These are phyloP conservation scores for Chloroclystis v-ata DNA, from an alignment of 2,888 invertebrate species.

Conservation along the genomic window DNA sequence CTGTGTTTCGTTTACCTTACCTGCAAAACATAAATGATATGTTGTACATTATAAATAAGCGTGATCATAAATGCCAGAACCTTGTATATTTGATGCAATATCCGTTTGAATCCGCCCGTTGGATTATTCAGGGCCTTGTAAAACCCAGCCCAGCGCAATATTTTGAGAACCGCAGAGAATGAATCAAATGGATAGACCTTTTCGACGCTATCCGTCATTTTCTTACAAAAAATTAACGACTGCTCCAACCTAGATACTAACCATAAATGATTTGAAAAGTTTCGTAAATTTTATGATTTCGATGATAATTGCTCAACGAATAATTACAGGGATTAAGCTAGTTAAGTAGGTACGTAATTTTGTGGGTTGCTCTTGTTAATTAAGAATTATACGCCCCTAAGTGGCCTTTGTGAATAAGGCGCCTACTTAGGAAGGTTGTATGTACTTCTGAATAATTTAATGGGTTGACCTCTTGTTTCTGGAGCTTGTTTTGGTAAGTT, in stretches of 20 bases:
- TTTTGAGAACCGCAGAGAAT: constrained; percentile 33
- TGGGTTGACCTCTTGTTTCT: neutral
- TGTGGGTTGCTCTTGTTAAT: constrained; percentile 7
- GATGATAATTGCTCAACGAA: constrained; percentile 7
- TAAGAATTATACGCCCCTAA: constrained; percentile 10
- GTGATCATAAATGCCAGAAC: constrained; percentile 23
- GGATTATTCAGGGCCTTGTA: constrained; percentile 34
- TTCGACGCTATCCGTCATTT: constrained; percentile 25
- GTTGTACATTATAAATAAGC: constrained; percentile 27
- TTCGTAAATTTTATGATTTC: neutral
- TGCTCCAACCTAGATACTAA: constrained; percentile 1
- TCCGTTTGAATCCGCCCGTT: constrained; percentile 23
- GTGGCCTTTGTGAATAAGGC: neutral
- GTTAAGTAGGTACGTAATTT: constrained; percentile 4
- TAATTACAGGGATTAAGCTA: constrained; percentile 11
- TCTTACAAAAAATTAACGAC: constrained; percentile 20
- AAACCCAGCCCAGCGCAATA: constrained; percentile 36
- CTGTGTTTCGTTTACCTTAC: constrained; percentile 18
- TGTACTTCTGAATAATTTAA: constrained; percentile 15
- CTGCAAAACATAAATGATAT: constrained; percentile 37
- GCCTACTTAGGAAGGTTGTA: neutral
- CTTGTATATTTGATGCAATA: constrained; percentile 34
- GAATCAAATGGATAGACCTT: constrained; percentile 39
- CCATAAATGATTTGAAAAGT: too few species aligned
- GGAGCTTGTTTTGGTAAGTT: neutral